Percentiles rank a stretch among this genome's conserved stretches.
Evolutionary conservation across 2,888 invertebrate species (phyloP).

Genomic region (Exocentrus adspersus): DNA sequence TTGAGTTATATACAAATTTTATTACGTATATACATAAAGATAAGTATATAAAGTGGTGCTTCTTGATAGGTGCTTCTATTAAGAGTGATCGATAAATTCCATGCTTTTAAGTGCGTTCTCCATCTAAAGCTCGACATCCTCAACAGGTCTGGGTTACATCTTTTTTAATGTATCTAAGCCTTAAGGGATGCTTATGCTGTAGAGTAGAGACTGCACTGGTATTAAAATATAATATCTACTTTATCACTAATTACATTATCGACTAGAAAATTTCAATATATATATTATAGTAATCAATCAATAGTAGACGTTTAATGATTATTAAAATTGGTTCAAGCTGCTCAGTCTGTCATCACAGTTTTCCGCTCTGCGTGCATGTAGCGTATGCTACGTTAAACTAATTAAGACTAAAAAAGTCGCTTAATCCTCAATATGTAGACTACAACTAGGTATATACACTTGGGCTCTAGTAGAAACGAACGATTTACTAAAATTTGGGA

Average conservation of each 20-base stretch:
- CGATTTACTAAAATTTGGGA: neutral
- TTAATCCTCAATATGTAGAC: neutral
- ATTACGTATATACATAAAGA: constrained; percentile 12
- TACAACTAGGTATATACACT: constrained; percentile 10
- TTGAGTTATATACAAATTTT: constrained; percentile 16
- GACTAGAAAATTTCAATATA: constrained; percentile 32
- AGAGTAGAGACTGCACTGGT: constrained; percentile 1
- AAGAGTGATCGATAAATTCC: constrained; percentile 18
- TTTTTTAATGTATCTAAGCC: neutral
- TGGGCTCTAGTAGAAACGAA: constrained; percentile 6
- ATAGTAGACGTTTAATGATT: constrained; percentile 27
- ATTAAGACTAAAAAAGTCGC: constrained; percentile 21
- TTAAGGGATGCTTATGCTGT: neutral
- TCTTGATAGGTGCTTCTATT: constrained; percentile 19
- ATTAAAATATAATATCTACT: constrained; percentile 28
- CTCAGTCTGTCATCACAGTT: constrained; percentile 58
- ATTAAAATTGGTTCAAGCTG: constrained; percentile 53
- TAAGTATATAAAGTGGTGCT: constrained; percentile 13
- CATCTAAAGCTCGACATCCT: no score
- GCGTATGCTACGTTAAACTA: constrained; percentile 43
- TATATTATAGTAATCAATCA: constrained; percentile 21
- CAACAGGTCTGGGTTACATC: no score
- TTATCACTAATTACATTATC: constrained; percentile 33
- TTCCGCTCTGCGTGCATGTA: constrained; percentile 56
- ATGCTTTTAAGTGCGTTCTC: constrained; percentile 13